Percentiles rank a stretch among this genome's conserved stretches.
These are phyloP conservation scores for Delichon dasypus DNA, from an alignment of 2,797 vertebrate genomes.

Conservation along the genomic window DNA sequence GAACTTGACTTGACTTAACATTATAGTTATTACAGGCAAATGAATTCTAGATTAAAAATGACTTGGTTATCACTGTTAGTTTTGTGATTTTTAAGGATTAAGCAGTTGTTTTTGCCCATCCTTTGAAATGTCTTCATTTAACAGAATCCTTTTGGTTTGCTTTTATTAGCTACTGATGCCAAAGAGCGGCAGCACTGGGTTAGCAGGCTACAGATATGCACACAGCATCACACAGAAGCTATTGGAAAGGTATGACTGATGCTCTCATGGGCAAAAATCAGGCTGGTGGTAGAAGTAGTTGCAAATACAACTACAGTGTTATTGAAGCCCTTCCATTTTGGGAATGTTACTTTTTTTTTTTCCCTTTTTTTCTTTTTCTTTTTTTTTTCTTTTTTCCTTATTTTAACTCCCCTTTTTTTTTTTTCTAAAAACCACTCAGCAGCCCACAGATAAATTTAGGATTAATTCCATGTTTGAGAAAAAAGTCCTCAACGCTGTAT, in stretches of 20 bases:
- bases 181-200: conserved; percentile 99
- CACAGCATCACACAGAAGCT: conserved; percentile 97
- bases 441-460: background rate
- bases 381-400: no score
- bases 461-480: background rate
- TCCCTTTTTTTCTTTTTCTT: no score
- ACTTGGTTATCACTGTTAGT: background rate
- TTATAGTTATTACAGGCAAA: background rate
- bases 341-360: background rate
- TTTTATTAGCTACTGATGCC: conserved; percentile 87
- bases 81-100: background rate
- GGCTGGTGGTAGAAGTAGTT: background rate
- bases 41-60: background rate
- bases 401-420: background rate
- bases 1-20: background rate
- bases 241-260: conserved; percentile 88
- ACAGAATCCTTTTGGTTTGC: background rate
- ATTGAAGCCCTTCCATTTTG: background rate
- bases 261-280: background rate
- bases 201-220: conserved; percentile 96
- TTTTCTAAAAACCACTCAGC: background rate
- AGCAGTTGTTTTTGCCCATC: background rate
- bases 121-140: background rate
- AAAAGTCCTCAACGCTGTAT: background rate
- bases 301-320: background rate